A percentile compares a stretch with the other conserved stretches of the same genome.
Conservation (phyloP, 1,140 invertebrate genomes). For the Plodia interpunctella region DNA sequence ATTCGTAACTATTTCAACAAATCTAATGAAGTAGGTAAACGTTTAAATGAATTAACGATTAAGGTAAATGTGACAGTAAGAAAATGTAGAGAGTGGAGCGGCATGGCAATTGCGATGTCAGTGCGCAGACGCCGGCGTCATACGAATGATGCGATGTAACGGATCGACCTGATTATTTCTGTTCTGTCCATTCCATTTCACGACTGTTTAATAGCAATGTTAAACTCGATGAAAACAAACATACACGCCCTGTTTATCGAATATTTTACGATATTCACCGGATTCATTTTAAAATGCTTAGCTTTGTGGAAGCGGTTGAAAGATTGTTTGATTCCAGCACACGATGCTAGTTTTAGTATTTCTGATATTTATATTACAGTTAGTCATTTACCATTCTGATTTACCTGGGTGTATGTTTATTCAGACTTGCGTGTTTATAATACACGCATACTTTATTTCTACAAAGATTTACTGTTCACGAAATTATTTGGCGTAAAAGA, state of each 20-base stretch:
- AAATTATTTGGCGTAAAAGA: constrained; percentile 59
- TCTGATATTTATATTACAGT: constrained; percentile 73
- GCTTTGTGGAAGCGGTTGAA: constrained; percentile 63
- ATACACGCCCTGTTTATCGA: constrained; percentile 71
- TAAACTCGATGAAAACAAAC: constrained; percentile 72
- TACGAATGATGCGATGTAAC: constrained; percentile 71
- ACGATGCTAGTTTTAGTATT: constrained; percentile 60
- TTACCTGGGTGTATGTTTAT: constrained; percentile 71
- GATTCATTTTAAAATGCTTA: constrained; percentile 73
- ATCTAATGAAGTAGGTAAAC: constrained; percentile 50
- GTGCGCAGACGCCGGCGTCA: constrained; percentile 56
- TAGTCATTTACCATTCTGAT: constrained; percentile 73
- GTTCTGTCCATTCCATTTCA: constrained; percentile 74
- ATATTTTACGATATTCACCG: constrained; percentile 72
- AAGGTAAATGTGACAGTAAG: constrained; percentile 51
- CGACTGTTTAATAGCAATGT: constrained; percentile 76
- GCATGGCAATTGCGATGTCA: constrained; percentile 56
- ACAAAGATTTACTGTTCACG: constrained; percentile 63
- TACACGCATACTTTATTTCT: constrained; percentile 68
- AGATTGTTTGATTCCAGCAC: constrained; percentile 66
- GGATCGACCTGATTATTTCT: constrained; percentile 73
- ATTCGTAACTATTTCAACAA: constrained; percentile 46
- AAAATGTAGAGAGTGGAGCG: constrained; percentile 43
- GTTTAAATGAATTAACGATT: constrained; percentile 54
- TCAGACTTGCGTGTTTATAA: constrained; percentile 70